Base-by-base conservation (phyloP, 1,140 invertebrate species). In the Microplitis demolitor region DNA sequence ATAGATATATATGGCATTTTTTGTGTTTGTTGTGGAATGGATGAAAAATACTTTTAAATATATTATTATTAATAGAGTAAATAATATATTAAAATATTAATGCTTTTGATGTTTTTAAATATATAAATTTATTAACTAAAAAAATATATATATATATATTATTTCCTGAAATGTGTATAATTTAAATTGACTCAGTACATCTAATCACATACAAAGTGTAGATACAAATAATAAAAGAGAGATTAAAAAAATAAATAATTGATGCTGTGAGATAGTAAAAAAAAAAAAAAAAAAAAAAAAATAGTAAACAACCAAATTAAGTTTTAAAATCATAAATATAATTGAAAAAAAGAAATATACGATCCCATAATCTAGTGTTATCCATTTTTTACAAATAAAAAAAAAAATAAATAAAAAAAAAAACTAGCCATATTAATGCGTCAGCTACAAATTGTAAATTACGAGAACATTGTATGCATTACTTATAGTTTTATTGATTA, bases 31-130 rank as follows among this genome's bases (percentile, higher is more conserved):
- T 14, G 34, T 61, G 58, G 34, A 33, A 4, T 31, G 34, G 56
- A 14, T 14, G 45, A n/a, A 61, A 70, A 14, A 56, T 24, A 61
- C 34, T 35, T 45, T 61, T 60, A 64, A 69, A 62, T 53, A 62
- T 51, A 73, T 45, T 6, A 45, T 45, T 45, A 45, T 5, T 45
- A 11, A 45, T 45, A 45, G 39, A 45, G 39, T 45, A 45, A 45
- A 6, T 45, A 45, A 45, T 45, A 45, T 9, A 45, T 9, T 9
- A 11, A 45, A 45, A 45, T 45, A 24, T 54, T 61, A 73, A 68
- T 51, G 71, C 71, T 73, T 73, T 73, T 56, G 66, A 60, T 73
- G 71, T 73, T 73, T 66, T 60, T 35, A 66, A 66, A 54, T 66
- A 56, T 31, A 66, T 6, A 54, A 72, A 16, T 34, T 31, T 53